Base-by-base conservation (phyloP, 2,888 invertebrate genomes). In the Temnothorax unifasciatus region DNA sequence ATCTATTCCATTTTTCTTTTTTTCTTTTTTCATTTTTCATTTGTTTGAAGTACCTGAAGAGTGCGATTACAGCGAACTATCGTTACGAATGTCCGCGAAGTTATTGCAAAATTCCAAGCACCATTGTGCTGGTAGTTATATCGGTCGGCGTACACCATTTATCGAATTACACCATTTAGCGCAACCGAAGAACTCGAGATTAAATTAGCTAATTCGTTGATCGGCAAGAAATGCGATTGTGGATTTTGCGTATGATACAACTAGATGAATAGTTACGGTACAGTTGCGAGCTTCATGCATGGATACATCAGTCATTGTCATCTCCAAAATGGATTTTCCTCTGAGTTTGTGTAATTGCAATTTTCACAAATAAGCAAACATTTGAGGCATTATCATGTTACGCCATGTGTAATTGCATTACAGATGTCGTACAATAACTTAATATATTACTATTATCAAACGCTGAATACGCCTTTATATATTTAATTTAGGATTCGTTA, bases 131-230 rank as follows among this genome's bases (percentile, higher is more conserved):
- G 21, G 38, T 54, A 54, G 9, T 21, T 21, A 6, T 50, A 18
- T 50, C 50, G 52, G 21, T 52, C 21, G 9, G 47, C 18, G 13
- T 47, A n/a, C n/a, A n/a, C n/a, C n/a, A n/a, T n/a, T n/a, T n/a
- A 71, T 79, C 38, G 59, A 3, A 59, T 81, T 79, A 81, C 18
- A 44, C 18, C 59, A 41, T 81, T 71, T 71, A 71, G 38, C 47
- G 47, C n/a, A 25, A 61, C 25, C 59, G 47, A 79, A 71, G 47
- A 79, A 71, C 59, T 81, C 21, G 25, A 9, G 29, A 59, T 79
- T 79, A 54, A 44, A 69, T 79, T 79, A 79, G 57, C 29, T 79
- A 69, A 79, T 79, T 59, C 18, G 34, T 34, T 69, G 34, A 79
- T 79, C 57, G 79, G 52, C n/a, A 44, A 34, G 34, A 69, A 79